These are phyloP conservation scores for Carassius carassius DNA, from an alignment of 2,113 vertebrate genomes.

Conservation along the genomic window DNA sequence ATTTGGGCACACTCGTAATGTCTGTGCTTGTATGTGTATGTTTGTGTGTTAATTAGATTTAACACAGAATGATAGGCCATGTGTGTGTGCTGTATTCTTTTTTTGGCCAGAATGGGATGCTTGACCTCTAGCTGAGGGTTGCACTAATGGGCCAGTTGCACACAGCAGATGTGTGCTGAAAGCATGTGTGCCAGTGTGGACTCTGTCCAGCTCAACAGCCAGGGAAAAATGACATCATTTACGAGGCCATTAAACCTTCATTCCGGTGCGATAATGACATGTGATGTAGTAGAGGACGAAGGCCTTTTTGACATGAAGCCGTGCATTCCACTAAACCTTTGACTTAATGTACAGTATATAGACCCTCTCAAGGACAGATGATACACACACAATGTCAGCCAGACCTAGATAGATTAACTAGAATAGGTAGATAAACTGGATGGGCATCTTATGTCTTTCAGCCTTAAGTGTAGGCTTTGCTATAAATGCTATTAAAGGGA, in stretches of 20 bases:
- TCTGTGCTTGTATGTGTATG: too few relatives aligned
- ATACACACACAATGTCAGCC: background rate
- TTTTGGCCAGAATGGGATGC: conserved; percentile 52
- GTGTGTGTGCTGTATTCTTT: conserved; percentile 56
- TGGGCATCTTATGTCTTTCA: background rate
- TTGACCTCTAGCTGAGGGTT: conserved; percentile 55
- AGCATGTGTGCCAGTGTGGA: conserved; percentile 48
- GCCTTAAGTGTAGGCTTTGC: background rate
- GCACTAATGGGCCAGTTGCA: conserved; percentile 50
- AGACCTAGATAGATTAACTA: background rate
- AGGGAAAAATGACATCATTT: conserved; percentile 58
- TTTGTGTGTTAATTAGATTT: conserved; percentile 62
- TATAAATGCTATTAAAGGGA: background rate
- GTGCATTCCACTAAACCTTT: conserved; percentile 26
- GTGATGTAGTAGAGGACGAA: conserved; percentile 45
- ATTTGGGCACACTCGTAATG: too few relatives aligned
- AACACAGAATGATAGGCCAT: conserved; percentile 59
- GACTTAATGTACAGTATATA: conserved; percentile 8
- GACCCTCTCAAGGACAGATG: conserved; percentile 13
- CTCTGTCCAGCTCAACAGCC: conserved; percentile 50
- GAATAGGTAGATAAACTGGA: background rate
- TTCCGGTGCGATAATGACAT: conserved; percentile 49
- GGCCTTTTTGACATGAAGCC: conserved; percentile 40
- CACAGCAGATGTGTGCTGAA: conserved; percentile 53
- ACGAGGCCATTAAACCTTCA: conserved; percentile 52